phyloP scores from a whole-genome alignment of 2,888 invertebrate genomes.

The Dolichopus griseipennis region DNA sequence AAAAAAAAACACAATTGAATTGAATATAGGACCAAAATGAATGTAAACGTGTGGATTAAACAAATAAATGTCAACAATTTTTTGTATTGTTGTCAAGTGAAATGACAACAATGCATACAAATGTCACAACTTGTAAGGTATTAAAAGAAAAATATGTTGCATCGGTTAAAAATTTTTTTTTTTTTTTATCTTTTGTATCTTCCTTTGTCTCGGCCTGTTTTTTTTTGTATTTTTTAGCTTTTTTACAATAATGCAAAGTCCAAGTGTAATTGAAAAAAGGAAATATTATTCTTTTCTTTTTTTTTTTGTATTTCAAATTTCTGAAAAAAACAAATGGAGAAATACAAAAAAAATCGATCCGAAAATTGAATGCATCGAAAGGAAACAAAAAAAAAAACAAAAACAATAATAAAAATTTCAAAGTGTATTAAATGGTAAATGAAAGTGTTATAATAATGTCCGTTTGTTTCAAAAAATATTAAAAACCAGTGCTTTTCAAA shows the following conservation, averaged over 20 bases:
- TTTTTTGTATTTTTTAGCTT: too few relatives aligned
- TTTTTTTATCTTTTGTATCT: background rate
- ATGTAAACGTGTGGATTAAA: conserved; percentile 2
- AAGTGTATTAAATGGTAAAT: too few relatives aligned
- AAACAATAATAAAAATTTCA: background rate
- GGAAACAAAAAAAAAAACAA: too few relatives aligned
- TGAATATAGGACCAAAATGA: background rate
- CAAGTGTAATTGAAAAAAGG: background rate
- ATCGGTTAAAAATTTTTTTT: background rate
- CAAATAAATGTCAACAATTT: background rate
- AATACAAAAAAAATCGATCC: background rate
- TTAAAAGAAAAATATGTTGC: background rate
- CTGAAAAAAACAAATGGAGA: background rate
- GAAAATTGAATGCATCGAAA: background rate
- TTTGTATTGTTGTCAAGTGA: conserved; percentile 2
- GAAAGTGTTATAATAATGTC: too few relatives aligned
- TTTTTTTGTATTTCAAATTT: background rate
- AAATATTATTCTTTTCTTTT: too few relatives aligned
- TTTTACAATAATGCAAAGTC: background rate
- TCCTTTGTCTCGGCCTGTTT: too few relatives aligned
- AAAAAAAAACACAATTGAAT: background rate
- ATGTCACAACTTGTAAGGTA: background rate
- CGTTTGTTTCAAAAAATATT: too few relatives aligned
- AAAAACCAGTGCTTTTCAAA: too few relatives aligned
- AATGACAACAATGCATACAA: conserved; percentile 4